phyloP scores from a whole-genome alignment of 2,113 vertebrate genomes.

The Corythoichthys haematopterus region DNA sequence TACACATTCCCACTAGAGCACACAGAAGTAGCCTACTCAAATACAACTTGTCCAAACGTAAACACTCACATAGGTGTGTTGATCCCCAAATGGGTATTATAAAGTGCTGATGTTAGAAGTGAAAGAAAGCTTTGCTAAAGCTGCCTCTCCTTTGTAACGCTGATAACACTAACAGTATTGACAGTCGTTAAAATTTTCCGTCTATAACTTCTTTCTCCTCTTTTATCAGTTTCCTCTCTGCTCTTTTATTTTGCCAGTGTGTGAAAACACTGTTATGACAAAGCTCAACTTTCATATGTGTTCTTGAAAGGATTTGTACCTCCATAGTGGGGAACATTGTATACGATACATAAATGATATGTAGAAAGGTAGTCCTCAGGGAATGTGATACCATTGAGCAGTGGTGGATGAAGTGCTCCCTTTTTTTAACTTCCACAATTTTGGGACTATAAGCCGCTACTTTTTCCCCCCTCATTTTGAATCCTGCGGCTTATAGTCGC shows the following conservation, averaged over 20 bases:
- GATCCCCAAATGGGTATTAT: slow-evolving; percentile 13
- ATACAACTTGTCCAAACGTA: slow-evolving; percentile 18
- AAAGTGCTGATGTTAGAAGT: slow-evolving; percentile 63
- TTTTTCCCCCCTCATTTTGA: no score
- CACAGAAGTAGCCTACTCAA: neutral
- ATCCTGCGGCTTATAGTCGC: no score
- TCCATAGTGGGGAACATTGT: neutral
- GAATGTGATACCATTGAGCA: neutral
- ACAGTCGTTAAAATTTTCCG: slow-evolving; percentile 39
- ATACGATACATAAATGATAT: neutral
- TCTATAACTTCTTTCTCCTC: slow-evolving; percentile 36
- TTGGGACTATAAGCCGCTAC: no score
- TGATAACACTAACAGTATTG: slow-evolving; percentile 65
- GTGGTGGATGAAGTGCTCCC: no score
- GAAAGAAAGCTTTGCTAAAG: slow-evolving; percentile 54
- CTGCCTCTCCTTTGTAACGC: slow-evolving; percentile 52
- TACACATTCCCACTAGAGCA: slow-evolving; percentile 10
- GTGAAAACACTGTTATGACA: slow-evolving; percentile 15
- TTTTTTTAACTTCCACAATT: no score
- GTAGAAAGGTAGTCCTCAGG: neutral
- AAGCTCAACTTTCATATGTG: slow-evolving; percentile 6
- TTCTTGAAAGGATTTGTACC: neutral
- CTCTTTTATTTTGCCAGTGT: slow-evolving; percentile 10
- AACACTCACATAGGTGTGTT: slow-evolving; percentile 21
- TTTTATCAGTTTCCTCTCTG: slow-evolving; percentile 37